Evolutionary conservation across 2,888 invertebrate species (phyloP).

Genomic region (Hirudinaria manillensis): DNA sequence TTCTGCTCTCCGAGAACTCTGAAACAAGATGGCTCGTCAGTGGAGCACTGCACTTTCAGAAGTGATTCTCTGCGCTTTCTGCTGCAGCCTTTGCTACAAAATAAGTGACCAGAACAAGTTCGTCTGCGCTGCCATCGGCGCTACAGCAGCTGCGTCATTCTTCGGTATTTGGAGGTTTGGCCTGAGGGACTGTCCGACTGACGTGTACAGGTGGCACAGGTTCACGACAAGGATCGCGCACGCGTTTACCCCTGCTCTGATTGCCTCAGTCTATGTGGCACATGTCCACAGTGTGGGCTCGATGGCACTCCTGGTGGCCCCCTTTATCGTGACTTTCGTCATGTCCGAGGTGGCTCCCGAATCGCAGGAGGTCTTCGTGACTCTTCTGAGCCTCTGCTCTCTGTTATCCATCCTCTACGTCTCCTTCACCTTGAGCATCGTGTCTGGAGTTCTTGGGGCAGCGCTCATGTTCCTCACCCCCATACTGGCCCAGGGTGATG

Average conservation of each 20-base stretch:
- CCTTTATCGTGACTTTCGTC: neutral
- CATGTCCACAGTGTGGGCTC: neutral
- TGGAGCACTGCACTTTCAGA: conserved; percentile 18
- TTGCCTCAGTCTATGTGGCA: conserved; percentile 14
- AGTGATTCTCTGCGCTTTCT: neutral
- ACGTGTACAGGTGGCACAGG: conserved; percentile 10
- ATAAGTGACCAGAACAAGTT: neutral
- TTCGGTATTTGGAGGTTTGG: neutral
- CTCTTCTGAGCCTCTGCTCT: neutral
- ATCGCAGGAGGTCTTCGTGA: neutral
- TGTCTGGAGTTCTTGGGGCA: neutral
- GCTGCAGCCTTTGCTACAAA: neutral
- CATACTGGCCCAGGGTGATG: neutral
- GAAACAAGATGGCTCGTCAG: neutral
- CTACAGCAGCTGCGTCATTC: neutral
- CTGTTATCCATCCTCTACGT: neutral
- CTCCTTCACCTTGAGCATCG: neutral
- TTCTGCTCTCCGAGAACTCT: too few relatives aligned
- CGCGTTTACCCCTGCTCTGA: conserved; percentile 8
- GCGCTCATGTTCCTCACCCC: neutral
- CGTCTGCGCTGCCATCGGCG: neutral
- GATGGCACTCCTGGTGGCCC: neutral
- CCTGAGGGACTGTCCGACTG: neutral
- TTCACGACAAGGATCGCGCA: neutral
- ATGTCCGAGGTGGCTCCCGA: neutral